These are phyloP conservation scores for Pseudorhiza aurosa DNA, from an alignment of 30 jellyfish, hydroid and myxozoan species.

Conservation along the genomic window DNA sequence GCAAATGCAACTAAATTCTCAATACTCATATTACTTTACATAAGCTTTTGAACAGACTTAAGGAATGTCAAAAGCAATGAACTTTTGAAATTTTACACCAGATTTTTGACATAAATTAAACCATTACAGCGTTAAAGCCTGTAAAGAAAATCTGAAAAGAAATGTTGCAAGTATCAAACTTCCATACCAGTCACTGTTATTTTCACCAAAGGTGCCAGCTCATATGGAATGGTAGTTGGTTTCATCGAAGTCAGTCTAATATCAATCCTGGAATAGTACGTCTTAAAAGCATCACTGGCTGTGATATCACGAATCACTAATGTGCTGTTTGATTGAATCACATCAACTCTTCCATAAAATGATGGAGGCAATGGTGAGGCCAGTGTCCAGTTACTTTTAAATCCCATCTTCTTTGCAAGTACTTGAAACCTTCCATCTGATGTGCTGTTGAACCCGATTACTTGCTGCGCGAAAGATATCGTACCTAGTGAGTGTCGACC, in stretches of 20 bases:
- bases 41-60: neutral
- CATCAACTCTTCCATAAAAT: conserved; percentile 21
- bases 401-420: conserved; percentile 15
- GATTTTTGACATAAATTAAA: too few species aligned
- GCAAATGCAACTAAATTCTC: neutral
- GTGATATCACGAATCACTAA: conserved; percentile 9
- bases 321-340: conserved; percentile 26
- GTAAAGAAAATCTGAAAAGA: too few species aligned
- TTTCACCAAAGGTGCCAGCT: neutral
- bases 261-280: neutral
- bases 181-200: neutral
- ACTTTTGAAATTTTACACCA: neutral
- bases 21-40: neutral
- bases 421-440: neutral
- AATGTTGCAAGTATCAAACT: neutral
- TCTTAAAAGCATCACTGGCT: neutral
- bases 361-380: conserved; percentile 3
- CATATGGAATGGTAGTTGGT: neutral
- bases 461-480: neutral
- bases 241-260: neutral
- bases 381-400: neutral
- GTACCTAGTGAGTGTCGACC: neutral
- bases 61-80: neutral
- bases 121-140: too few species aligned
- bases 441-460: neutral